Evolutionary conservation across 2,888 invertebrate genomes (phyloP).

Genomic region (Drosophila sordidula): DNA sequence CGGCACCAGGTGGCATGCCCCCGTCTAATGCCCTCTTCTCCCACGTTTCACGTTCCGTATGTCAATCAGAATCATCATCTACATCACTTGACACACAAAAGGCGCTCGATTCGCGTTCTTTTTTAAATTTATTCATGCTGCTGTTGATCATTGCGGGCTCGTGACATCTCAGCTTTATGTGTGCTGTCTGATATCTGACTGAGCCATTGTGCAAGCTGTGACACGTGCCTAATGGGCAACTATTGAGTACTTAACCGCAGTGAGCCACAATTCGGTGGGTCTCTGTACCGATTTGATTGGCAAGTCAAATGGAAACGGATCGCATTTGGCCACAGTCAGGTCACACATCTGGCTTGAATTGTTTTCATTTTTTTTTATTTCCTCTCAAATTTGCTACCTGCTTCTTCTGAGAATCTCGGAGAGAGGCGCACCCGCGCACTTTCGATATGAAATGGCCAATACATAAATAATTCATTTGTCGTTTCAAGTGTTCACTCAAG

Average conservation of each 20-base stretch:
- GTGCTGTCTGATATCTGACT: constrained; percentile 2
- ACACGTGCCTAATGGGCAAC: constrained; percentile 49
- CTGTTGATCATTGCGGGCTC: constrained; percentile 5
- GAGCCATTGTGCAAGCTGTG: constrained; percentile 20
- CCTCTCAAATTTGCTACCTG: too few relatives aligned
- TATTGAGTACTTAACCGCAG: constrained; percentile 47
- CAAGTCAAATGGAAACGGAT: constrained; percentile 28
- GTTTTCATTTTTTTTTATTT: background rate
- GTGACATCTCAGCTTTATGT: constrained; percentile 1
- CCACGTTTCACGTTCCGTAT: constrained; percentile 5
- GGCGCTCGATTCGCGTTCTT: constrained; percentile 20
- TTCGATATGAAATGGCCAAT: constrained; percentile 8
- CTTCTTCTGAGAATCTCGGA: constrained; percentile 11
- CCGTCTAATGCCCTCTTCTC: background rate
- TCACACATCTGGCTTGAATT: background rate
- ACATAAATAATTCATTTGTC: constrained; percentile 21
- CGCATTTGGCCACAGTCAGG: too few relatives aligned
- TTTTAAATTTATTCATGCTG: constrained; percentile 4
- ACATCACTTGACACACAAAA: constrained; percentile 44
- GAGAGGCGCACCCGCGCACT: constrained; percentile 3
- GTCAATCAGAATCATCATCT: constrained; percentile 29
- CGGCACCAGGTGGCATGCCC: constrained; percentile 26
- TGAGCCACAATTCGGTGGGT: constrained; percentile 21
- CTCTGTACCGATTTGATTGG: constrained; percentile 19
- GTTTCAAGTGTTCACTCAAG: constrained; percentile 28